phyloP scores from a whole-genome alignment of 2,888 invertebrate genomes.

The Phyto melanocephala region DNA sequence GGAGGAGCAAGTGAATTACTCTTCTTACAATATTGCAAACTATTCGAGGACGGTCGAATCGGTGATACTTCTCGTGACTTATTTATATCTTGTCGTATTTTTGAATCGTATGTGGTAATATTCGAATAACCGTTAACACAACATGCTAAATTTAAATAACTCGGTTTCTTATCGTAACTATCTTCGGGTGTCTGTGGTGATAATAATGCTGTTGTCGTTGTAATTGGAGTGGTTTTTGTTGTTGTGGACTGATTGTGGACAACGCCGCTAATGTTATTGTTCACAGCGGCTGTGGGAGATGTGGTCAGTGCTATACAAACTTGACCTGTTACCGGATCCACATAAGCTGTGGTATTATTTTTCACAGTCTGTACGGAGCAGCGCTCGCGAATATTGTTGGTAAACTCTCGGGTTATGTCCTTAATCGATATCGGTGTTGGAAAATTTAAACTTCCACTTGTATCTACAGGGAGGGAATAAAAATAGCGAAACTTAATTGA shows the following conservation, averaged over 20 bases:
- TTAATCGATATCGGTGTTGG: conserved; percentile 82
- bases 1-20: conserved; percentile 82
- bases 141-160: conserved; percentile 92
- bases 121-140: conserved; percentile 94
- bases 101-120: conserved; percentile 91
- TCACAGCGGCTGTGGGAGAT: conserved; percentile 29
- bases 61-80: conserved; percentile 87
- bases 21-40: conserved; percentile 79
- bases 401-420: conserved; percentile 82
- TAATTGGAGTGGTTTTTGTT: not conserved
- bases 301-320: conserved; percentile 75
- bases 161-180: conserved; percentile 85
- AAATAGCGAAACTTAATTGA: not conserved
- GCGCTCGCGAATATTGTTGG: conserved; percentile 82
- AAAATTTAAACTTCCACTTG: conserved; percentile 83
- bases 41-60: conserved; percentile 81
- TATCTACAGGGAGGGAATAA: conserved; percentile 73
- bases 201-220: conserved; percentile 16
- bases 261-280: conserved; percentile 65
- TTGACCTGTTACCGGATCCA: conserved; percentile 73
- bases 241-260: conserved; percentile 14
- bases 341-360: conserved; percentile 70
- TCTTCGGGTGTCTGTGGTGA: conserved; percentile 61
- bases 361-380: conserved; percentile 73
- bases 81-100: conserved; percentile 86